phyloP scores from a whole-genome alignment of 2,888 invertebrate genomes.

The Camptogramma bilineatum region DNA sequence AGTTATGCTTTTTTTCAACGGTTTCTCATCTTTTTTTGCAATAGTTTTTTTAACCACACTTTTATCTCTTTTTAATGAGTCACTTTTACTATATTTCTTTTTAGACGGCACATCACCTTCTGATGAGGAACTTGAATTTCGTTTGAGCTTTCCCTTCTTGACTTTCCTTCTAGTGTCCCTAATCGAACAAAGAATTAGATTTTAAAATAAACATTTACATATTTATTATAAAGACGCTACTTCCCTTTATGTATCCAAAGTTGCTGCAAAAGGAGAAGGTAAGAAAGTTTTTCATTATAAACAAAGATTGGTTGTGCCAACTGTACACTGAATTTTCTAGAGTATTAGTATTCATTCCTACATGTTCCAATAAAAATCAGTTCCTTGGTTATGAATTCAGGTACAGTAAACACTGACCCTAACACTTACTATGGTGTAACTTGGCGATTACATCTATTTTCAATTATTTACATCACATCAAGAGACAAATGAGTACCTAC shows the following conservation, averaged over 20 bases:
- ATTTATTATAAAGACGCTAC: background rate
- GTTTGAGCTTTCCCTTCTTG: slow-evolving; percentile 83
- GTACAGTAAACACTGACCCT: too few species aligned
- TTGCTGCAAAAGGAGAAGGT: background rate
- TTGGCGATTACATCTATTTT: too few species aligned
- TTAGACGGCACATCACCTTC: slow-evolving; percentile 85
- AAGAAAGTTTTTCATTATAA: background rate
- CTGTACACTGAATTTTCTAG: background rate
- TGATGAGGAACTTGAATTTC: slow-evolving; percentile 88
- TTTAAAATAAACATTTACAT: background rate
- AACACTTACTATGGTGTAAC: too few species aligned
- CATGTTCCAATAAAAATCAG: too few species aligned
- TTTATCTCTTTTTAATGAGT: slow-evolving; percentile 73
- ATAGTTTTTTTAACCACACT: slow-evolving; percentile 74
- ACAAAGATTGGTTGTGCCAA: background rate
- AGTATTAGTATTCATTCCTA: too few species aligned
- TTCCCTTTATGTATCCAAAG: background rate
- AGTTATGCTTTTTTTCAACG: slow-evolving; percentile 70
- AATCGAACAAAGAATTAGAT: slow-evolving; percentile 39
- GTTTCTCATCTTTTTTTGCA: slow-evolving; percentile 75
- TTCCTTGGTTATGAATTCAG: too few species aligned
- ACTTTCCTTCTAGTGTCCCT: slow-evolving; percentile 81
- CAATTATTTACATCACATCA: too few species aligned
- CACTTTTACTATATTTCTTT: slow-evolving; percentile 82
- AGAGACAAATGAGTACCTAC: too few species aligned